Percentiles rank a stretch among this genome's conserved stretches.
Evolutionary conservation across 2,113 vertebrate species (phyloP).

Genomic region (Eonycteris spelaea): DNA sequence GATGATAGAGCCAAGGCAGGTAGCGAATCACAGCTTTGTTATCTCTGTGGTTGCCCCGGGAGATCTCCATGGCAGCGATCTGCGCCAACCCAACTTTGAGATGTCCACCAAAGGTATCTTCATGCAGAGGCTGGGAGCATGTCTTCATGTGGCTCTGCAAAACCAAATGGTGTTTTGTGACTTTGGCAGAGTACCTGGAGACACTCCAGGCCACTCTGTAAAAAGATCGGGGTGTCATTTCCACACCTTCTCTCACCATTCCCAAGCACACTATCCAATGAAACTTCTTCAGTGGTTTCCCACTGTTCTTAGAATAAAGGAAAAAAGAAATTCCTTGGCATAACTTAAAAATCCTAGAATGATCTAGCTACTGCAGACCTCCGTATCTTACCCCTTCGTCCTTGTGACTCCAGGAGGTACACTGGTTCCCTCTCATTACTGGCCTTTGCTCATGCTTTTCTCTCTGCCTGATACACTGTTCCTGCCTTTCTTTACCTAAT

Average conservation of each 20-base stretch:
- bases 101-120: slow-evolving; percentile 98
- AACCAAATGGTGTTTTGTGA: slow-evolving; percentile 45
- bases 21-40: slow-evolving; percentile 97
- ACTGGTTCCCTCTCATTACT: background rate
- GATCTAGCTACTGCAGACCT: background rate
- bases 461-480: background rate
- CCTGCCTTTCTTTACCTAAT: background rate
- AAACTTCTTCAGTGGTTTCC: background rate
- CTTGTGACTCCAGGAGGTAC: background rate
- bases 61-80: slow-evolving; percentile 98
- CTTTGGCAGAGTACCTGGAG: background rate
- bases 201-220: background rate
- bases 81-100: slow-evolving; percentile 98
- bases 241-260: background rate
- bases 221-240: background rate
- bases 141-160: slow-evolving; percentile 98
- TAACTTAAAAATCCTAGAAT: background rate
- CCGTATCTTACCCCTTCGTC: background rate
- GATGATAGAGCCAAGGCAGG: slow-evolving; percentile 98
- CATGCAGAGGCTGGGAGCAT: slow-evolving; percentile 96
- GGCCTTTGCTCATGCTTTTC: background rate
- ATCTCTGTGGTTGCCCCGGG: slow-evolving; percentile 97
- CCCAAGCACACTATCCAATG: background rate
- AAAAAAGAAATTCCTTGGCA: background rate
- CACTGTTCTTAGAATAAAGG: background rate